Base-by-base conservation (phyloP, 2,888 invertebrate genomes). In the Himalopsyche tibetana region DNA sequence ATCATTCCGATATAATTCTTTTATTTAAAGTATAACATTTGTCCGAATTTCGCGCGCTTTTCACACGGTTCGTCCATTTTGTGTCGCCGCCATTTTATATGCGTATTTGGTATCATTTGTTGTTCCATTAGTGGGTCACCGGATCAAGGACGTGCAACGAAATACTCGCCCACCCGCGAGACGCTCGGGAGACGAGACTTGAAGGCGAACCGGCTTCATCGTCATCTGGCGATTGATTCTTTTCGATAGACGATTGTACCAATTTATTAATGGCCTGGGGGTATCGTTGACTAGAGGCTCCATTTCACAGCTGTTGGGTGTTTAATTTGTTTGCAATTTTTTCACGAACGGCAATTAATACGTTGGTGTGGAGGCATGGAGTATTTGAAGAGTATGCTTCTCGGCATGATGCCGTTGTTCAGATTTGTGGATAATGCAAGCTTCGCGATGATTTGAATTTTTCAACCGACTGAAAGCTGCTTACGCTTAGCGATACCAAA, bases 51-150 rank as follows among this genome's bases (percentile, higher is more conserved):
- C 63, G 63, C 63, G 63, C 63, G 63, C n/a, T 63, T 63, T 63
- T 28, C n/a, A 19, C 28, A 19, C 8, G 63, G 5, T 15, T 15
- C 51, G 51, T 15, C 28, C 63, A 63, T 63, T 63, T 63, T 11
- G 28, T 19, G 19, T 19, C 6, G 19, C 63, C 63, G 63, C 63
- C 63, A 63, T 63, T 63, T 63, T 28, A 8, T 63, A 11, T 19
- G 28, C 19, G 63, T 15, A 56, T 19, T 19, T 17, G 17, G 17
- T 56, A 8, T 63, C 19, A 63, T 63, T 63, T 63, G 19, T 28
- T 63, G 63, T 63, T 63, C 19, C 63, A 63, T 63, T 63, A 63
- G 63, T 63, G 63, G 63, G 63, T 63, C 63, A 63, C n/a, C 63
- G 63, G 63, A 63, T 63, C 63, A 63, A 63, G 63, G 63, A 63